A percentile compares a stretch with the other conserved stretches of the same genome.
phyloP scores from a whole-genome alignment of 2,113 vertebrate species.

The Mystacornis crossleyi region DNA sequence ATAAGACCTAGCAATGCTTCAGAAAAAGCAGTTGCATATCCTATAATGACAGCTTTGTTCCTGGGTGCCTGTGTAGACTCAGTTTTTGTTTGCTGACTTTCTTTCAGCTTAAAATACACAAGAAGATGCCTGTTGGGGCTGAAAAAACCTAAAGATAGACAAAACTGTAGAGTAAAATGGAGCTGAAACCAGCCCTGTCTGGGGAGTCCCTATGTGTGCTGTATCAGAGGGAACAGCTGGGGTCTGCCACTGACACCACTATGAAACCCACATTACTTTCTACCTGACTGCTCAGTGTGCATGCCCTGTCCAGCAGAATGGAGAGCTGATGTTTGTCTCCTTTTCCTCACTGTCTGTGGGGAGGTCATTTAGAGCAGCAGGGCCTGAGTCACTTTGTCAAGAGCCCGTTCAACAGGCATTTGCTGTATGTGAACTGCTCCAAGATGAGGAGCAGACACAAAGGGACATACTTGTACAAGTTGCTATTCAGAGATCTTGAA shows the following conservation, averaged over 20 bases:
- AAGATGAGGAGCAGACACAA: background rate
- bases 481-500: background rate
- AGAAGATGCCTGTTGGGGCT: constrained; percentile 25
- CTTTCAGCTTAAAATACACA: constrained; percentile 8
- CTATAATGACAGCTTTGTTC: constrained; percentile 5
- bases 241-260: background rate
- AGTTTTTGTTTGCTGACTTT: constrained; percentile 1
- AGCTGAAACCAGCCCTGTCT: background rate
- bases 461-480: background rate
- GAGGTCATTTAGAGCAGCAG: background rate
- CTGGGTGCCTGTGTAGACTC: background rate
- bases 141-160: background rate
- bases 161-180: background rate
- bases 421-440: background rate
- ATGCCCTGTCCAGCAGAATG: constrained; percentile 25
- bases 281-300: background rate
- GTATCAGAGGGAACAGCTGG: background rate
- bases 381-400: constrained; percentile 39
- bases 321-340: background rate
- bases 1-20: background rate
- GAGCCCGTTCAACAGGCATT: background rate
- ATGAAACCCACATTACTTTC: background rate
- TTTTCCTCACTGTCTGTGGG: background rate
- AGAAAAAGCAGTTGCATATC: background rate
- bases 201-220: background rate